These are phyloP conservation scores for Melinopterus prodromus DNA, from an alignment of 2,888 invertebrate genomes.

Conservation along the genomic window DNA sequence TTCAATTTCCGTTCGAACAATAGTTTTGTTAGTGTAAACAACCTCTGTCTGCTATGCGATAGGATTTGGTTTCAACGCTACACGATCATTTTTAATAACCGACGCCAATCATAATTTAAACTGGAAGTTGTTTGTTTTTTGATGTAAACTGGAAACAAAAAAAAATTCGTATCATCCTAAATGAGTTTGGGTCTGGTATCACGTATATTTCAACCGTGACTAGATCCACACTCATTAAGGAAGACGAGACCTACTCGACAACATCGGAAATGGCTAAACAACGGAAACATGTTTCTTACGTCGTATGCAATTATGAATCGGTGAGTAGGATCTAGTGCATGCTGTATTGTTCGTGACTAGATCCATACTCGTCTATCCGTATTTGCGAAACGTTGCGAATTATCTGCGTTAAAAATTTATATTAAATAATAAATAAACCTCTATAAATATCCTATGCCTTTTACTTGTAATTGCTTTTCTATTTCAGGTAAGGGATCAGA, in stretches of 20 bases:
- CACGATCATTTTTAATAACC: background rate
- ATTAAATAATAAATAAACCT: background rate
- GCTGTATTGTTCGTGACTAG: constrained; percentile 77
- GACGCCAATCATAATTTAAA: background rate
- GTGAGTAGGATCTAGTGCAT: constrained; percentile 84
- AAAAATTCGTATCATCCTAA: constrained; percentile 56
- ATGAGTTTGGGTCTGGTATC: constrained; percentile 80
- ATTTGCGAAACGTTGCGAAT: constrained; percentile 41
- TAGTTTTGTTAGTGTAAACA: constrained; percentile 18
- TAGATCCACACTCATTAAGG: constrained; percentile 90
- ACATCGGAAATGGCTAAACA: constrained; percentile 9
- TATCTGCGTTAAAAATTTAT: background rate
- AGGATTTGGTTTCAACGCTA: background rate
- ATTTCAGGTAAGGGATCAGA: background rate
- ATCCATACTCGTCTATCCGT: constrained; percentile 89
- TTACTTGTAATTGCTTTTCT: background rate
- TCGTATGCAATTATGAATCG: constrained; percentile 63
- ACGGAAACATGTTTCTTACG: constrained; percentile 58
- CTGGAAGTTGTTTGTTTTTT: constrained; percentile 9
- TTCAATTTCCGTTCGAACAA: background rate
- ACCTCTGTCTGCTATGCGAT: constrained; percentile 12
- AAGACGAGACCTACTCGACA: constrained; percentile 31
- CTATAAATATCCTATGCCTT: background rate
- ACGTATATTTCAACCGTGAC: constrained; percentile 72
- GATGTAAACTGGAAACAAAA: constrained; percentile 9